Evolutionary conservation across 2,888 invertebrate species (phyloP).

Genomic region (Drosophila emarginata): DNA sequence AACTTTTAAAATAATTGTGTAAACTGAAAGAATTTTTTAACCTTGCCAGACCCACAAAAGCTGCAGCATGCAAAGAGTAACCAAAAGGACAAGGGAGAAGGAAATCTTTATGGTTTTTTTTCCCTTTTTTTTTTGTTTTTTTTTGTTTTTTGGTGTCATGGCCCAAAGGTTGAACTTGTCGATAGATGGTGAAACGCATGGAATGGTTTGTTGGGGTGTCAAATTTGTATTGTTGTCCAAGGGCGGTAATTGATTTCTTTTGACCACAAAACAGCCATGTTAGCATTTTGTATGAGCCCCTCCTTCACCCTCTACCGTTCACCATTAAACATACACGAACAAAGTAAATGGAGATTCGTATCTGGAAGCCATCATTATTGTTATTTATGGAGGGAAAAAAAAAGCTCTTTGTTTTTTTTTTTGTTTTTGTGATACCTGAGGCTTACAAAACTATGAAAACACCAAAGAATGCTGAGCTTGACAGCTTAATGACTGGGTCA

Average conservation of each 20-base stretch:
- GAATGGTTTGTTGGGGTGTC: neutral
- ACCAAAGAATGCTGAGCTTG: conserved; percentile 28
- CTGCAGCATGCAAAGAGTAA: too few relatives aligned
- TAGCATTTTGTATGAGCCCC: neutral
- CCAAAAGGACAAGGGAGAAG: too few relatives aligned
- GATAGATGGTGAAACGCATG: neutral
- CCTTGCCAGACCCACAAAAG: too few relatives aligned
- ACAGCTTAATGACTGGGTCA: conserved; percentile 42
- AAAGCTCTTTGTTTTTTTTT: neutral
- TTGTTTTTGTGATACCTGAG: neutral
- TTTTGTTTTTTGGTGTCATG: too few relatives aligned
- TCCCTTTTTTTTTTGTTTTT: too few relatives aligned
- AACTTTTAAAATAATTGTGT: too few relatives aligned
- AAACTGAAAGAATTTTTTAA: too few relatives aligned
- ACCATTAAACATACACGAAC: neutral
- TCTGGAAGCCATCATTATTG: conserved; percentile 17
- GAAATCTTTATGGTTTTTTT: too few relatives aligned
- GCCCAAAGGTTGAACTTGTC: neutral
- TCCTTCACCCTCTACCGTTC: neutral
- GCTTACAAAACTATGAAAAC: conserved; percentile 2
- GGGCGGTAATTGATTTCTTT: conserved; percentile 57
- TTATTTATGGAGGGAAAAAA: conserved; percentile 40
- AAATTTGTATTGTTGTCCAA: conserved; percentile 38
- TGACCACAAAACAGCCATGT: conserved; percentile 20
- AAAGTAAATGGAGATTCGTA: neutral